phyloP scores from a whole-genome alignment of 2,113 vertebrate genomes.

The Amia ocellicauda region DNA sequence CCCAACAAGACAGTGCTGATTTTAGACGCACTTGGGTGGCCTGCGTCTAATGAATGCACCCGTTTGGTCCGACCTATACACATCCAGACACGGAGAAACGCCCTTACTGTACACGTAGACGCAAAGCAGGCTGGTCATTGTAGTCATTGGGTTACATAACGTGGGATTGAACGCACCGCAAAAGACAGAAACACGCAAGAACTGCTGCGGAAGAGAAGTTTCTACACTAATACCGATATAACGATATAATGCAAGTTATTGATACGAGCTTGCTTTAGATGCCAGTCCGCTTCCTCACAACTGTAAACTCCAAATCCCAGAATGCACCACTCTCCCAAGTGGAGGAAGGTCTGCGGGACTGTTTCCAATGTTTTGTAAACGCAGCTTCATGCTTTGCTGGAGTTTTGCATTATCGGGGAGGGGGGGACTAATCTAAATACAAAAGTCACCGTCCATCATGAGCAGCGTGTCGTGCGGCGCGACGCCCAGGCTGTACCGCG shows the following conservation, averaged over 20 bases:
- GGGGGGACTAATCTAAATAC: not conserved
- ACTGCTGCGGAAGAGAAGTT: too few species aligned
- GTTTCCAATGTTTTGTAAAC: not conserved
- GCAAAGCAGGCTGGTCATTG: not conserved
- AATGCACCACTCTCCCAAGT: not conserved
- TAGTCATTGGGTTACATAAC: not conserved
- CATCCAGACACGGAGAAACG: too few species aligned
- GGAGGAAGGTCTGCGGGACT: not conserved
- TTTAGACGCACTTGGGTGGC: too few species aligned
- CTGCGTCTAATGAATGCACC: too few species aligned
- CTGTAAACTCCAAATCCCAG: constrained; percentile 5
- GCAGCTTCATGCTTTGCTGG: constrained; percentile 1
- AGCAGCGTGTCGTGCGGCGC: not conserved
- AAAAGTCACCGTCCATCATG: not conserved
- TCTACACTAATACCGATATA: too few species aligned
- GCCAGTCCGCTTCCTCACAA: too few species aligned
- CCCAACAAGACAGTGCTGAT: too few species aligned
- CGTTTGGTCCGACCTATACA: too few species aligned
- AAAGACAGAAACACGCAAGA: too few species aligned
- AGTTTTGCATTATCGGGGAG: not conserved
- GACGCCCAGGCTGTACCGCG: constrained; percentile 4
- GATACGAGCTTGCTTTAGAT: too few species aligned
- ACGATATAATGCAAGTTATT: too few species aligned
- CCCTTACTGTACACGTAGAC: too few species aligned
- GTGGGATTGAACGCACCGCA: not conserved